Evolutionary conservation across 53 echinoderm and acorn worm species (phyloP), one percentile per base, ranked within the genome.

Genomic region (Antedon mediterranea): DNA sequence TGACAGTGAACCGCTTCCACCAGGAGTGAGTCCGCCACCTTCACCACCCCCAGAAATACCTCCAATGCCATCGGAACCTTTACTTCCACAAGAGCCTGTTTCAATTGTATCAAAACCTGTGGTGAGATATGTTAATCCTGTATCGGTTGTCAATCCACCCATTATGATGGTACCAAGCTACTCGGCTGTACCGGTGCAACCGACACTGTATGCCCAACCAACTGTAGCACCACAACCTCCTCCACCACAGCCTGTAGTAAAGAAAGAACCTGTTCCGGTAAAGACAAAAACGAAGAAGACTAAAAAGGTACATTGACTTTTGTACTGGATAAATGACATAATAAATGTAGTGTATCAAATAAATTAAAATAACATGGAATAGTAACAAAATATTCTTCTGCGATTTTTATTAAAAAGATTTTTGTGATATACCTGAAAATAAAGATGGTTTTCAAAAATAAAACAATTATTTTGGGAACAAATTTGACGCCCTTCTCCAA

Each of bases 71-170:
- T 30, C 74, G 3, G 29, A 37, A 4, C 73, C 81, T 26, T 30
- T 41, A 13, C 81, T 18, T 7, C 33, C 32, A 15, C 15, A 20
- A 33, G 34, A 70, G 9, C 31, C 79, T 34, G 34, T 43, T 14
- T 33, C 86, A 0, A 82, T 90, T 43, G 90, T 93, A 29, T 86
- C 90, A 27, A 90, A 93, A 81, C 93, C 93, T 14, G 88, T 90
- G 78, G 28, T 90, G 30, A 71, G 88, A 9, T 92, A 89, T 71
- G 76, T 81, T 2, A 77, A 73, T 11, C 78, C 85, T 18, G 71
- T 43, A 23, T 41, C 37, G 42, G 81, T 43, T 28, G 43, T 75
- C 28, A 75, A 43, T 43, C 57, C 57, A 57, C 23, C 74, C 3
- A 30, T 30, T 30, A 34, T 26, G 7, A 43, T 33, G n/a, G 43